Evolutionary conservation across 2,113 vertebrate genomes (phyloP).

Genomic region (Epinephelus fuscoguttatus): DNA sequence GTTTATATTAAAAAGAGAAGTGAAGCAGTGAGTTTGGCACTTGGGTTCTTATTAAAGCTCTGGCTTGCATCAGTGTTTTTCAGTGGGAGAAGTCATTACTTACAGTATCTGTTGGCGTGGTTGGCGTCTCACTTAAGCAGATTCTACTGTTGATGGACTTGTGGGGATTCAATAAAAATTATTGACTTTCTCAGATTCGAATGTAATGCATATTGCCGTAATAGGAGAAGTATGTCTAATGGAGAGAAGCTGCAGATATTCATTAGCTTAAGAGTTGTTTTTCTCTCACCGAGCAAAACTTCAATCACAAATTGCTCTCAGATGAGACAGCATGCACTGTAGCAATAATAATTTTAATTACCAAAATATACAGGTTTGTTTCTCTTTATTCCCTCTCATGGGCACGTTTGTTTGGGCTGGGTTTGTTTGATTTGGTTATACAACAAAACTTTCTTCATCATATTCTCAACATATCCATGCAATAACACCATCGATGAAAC

Average conservation of each 20-base stretch:
- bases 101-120: constrained; percentile 56
- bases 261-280: constrained; percentile 51
- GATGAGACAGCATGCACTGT: constrained; percentile 28
- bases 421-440: constrained; percentile 15
- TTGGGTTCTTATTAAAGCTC: constrained; percentile 74
- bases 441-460: constrained; percentile 6
- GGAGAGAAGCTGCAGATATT: constrained; percentile 40
- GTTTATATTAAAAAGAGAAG: constrained; percentile 83
- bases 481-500: constrained; percentile 1
- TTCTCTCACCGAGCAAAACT: constrained; percentile 38
- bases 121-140: constrained; percentile 51
- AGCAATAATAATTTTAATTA: constrained; percentile 56
- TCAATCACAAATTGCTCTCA: constrained; percentile 52
- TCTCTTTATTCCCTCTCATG: constrained; percentile 24
- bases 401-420: constrained; percentile 13
- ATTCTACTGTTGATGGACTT: constrained; percentile 62
- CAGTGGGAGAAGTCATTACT: constrained; percentile 70
- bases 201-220: constrained; percentile 49
- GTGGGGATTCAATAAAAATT: constrained; percentile 59
- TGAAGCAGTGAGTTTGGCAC: constrained; percentile 55
- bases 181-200: constrained; percentile 54
- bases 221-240: constrained; percentile 56
- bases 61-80: constrained; percentile 65
- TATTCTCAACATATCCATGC: neutral
- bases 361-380: constrained; percentile 29